phyloP scores from a whole-genome alignment of 2,113 vertebrate species.

The Elanus axillaris region DNA sequence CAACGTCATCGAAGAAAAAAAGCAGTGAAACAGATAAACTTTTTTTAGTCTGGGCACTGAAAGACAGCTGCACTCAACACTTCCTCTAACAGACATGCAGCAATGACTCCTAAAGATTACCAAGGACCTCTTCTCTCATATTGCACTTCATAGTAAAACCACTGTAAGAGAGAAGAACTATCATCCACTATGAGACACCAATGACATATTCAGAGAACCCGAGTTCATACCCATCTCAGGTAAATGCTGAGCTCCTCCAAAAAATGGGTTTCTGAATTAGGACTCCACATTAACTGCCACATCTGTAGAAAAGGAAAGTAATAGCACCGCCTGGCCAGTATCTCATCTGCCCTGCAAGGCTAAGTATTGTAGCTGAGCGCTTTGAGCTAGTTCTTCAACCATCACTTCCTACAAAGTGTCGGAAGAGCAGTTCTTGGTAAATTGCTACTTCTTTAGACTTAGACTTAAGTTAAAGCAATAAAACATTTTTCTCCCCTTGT shows the following conservation, averaged over 20 bases:
- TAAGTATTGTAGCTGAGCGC: background rate
- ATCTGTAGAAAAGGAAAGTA: background rate
- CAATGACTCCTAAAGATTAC: background rate
- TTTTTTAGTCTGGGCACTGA: background rate
- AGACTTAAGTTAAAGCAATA: background rate
- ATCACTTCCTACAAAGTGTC: background rate
- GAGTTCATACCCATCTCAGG: background rate
- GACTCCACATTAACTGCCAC: background rate
- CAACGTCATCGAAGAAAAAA: background rate
- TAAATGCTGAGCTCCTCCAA: background rate
- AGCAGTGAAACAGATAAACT: background rate
- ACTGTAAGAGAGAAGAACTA: background rate
- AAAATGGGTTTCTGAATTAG: background rate
- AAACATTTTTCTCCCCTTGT: background rate
- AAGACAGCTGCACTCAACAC: background rate
- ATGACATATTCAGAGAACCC: accelerated
- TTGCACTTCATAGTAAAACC: background rate
- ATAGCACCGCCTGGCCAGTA: background rate
- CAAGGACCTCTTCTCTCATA: background rate
- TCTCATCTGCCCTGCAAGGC: accelerated
- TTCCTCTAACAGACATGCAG: background rate
- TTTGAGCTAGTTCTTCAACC: background rate
- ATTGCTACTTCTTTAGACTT: background rate
- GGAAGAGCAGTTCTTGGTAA: background rate
- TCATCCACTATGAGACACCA: accelerated